Percentiles rank a stretch among this genome's conserved stretches.
These are phyloP conservation scores for Unio pictorum DNA, from an alignment of 2,888 invertebrate species.

Conservation along the genomic window DNA sequence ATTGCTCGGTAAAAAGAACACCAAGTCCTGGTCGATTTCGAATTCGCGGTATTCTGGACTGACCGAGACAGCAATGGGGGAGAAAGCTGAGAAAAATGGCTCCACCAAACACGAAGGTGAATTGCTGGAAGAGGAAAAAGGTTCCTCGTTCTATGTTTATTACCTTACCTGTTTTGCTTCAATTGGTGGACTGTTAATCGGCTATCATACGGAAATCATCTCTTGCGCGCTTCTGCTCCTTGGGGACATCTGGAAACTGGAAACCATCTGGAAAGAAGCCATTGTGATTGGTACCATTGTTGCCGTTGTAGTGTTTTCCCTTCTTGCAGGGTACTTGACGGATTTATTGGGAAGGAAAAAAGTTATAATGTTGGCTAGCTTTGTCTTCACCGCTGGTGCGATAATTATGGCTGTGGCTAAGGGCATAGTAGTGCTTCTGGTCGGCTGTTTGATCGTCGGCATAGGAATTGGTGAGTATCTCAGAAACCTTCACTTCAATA, in stretches of 20 bases:
- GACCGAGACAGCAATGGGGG: no score
- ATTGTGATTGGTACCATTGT: no score
- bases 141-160: slow-evolving; percentile 49
- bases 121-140: slow-evolving; percentile 10
- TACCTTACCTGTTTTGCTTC: slow-evolving; percentile 64
- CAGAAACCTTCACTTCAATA: no score
- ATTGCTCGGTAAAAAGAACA: no score
- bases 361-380: slow-evolving; percentile 73
- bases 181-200: slow-evolving; percentile 74
- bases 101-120: no score
- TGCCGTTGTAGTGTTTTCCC: no score
- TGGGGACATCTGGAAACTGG: slow-evolving; percentile 72
- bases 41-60: no score
- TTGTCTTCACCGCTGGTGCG: slow-evolving; percentile 73
- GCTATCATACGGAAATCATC: slow-evolving; percentile 73
- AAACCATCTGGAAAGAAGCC: no score
- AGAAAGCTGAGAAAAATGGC: no score
- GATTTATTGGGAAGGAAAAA: slow-evolving; percentile 74
- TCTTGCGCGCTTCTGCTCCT: slow-evolving; percentile 73
- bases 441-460: slow-evolving; percentile 72
- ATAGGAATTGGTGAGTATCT: slow-evolving; percentile 71
- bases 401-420: slow-evolving; percentile 71
- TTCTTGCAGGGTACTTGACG: no score
- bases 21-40: no score
- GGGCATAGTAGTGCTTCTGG: slow-evolving; percentile 65